Percentiles rank a stretch among this genome's conserved stretches.
phyloP scores from a whole-genome alignment of 2,113 vertebrate genomes.

The Hiodon alosoides region DNA sequence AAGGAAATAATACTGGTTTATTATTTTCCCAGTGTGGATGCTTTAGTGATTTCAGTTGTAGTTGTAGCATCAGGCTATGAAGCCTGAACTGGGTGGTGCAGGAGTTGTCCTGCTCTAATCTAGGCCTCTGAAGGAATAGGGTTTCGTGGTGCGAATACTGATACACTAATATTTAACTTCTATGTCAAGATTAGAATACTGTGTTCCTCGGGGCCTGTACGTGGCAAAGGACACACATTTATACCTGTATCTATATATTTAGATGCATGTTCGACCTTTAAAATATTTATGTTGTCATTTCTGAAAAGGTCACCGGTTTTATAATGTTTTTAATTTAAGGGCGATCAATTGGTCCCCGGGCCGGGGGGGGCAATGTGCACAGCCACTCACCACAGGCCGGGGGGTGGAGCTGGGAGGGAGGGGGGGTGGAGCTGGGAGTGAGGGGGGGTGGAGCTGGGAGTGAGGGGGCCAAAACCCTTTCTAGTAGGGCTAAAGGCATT shows the following conservation, averaged over 20 bases:
- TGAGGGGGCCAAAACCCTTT: no score
- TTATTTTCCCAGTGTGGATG: background rate
- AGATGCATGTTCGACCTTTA: slow-evolving; percentile 36
- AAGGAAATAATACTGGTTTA: slow-evolving; percentile 10
- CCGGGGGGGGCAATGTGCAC: background rate
- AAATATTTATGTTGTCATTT: slow-evolving; percentile 36
- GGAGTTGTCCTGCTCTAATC: slow-evolving; percentile 1
- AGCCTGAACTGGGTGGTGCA: background rate
- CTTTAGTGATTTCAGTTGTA: background rate
- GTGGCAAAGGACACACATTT: background rate
- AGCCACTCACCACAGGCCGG: background rate
- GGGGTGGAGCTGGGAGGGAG: background rate
- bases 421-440: no score
- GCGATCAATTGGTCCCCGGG: slow-evolving; percentile 34
- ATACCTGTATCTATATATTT: slow-evolving; percentile 11
- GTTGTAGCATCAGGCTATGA: background rate
- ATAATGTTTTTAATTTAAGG: slow-evolving; percentile 40
- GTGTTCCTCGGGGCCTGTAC: background rate
- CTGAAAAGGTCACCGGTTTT: slow-evolving; percentile 51
- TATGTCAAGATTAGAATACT: background rate
- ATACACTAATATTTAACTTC: background rate
- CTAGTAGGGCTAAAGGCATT: no score
- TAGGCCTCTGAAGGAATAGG: background rate
- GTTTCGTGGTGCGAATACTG: background rate
- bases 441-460: no score